Evolutionary conservation across 2,797 vertebrate species (phyloP).

Genomic region (Kryptolebias ocellatus): DNA sequence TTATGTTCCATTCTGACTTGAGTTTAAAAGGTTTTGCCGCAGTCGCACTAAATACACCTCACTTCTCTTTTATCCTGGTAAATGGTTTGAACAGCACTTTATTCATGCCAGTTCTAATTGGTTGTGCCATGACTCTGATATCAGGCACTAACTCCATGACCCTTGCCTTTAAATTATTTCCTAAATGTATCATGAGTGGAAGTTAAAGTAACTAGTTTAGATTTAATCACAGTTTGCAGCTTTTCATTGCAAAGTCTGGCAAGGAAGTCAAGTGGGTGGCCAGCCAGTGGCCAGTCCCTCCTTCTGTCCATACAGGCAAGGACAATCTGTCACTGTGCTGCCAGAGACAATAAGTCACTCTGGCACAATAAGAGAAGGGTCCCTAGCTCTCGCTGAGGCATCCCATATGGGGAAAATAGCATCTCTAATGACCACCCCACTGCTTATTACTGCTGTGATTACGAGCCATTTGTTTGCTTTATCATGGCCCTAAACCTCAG

Average conservation of each 20-base stretch:
- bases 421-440: conserved; percentile 74
- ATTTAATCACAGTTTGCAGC: conserved; percentile 33
- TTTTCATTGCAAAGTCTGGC: conserved; percentile 12
- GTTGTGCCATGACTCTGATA: conserved; percentile 8
- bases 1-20: neutral
- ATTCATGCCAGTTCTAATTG: conserved; percentile 8
- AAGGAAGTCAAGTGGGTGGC: conserved; percentile 49
- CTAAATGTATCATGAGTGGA: conserved; percentile 33
- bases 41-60: neutral
- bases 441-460: conserved; percentile 75
- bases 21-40: neutral
- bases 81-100: conserved; percentile 19
- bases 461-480: conserved; percentile 81
- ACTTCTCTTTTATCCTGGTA: conserved; percentile 15
- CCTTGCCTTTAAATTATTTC: conserved; percentile 13
- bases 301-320: conserved; percentile 35
- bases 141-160: neutral
- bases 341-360: conserved; percentile 74
- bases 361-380: conserved; percentile 60
- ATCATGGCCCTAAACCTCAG: conserved; percentile 71
- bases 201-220: conserved; percentile 40
- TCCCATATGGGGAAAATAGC: conserved; percentile 70
- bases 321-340: conserved; percentile 44
- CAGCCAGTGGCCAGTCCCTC: conserved; percentile 47
- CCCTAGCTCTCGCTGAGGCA: conserved; percentile 41